phyloP scores from a whole-genome alignment of 1,140 invertebrate species.

The Drosophila tropicalis region DNA sequence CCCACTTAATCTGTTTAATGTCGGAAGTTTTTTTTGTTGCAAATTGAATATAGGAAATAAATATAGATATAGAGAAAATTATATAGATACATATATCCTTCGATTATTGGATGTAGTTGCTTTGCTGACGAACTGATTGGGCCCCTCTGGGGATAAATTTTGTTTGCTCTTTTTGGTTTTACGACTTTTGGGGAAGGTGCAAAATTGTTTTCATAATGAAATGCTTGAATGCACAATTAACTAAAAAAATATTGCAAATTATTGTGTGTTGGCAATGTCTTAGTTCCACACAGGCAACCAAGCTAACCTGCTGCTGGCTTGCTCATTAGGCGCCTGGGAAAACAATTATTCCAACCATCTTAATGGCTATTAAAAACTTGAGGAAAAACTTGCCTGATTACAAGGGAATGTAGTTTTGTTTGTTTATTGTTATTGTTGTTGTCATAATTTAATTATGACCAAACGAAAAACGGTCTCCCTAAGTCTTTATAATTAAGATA shows the following conservation, averaged over 20 bases:
- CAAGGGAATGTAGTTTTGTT: slow-evolving; percentile 3
- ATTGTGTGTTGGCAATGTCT: slow-evolving; percentile 37
- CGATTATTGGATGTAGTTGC: too few species aligned
- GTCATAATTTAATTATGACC: slow-evolving; percentile 32
- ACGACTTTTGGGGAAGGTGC: slow-evolving; percentile 22
- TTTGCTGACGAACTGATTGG: too few species aligned
- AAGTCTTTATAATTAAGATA: slow-evolving; percentile 13
- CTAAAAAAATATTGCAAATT: slow-evolving; percentile 13
- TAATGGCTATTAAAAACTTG: slow-evolving; percentile 49
- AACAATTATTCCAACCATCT: slow-evolving; percentile 31
- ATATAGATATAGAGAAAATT: too few species aligned
- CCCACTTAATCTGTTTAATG: slow-evolving; percentile 25
- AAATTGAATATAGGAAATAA: too few species aligned
- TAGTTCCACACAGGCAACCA: slow-evolving; percentile 7
- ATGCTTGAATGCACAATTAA: slow-evolving; percentile 49
- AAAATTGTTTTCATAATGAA: slow-evolving; percentile 41
- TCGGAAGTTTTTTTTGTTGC: slow-evolving; percentile 21
- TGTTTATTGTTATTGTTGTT: slow-evolving; percentile 1
- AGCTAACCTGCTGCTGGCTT: neutral
- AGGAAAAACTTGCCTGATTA: slow-evolving; percentile 8
- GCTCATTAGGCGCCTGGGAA: slow-evolving; percentile 49
- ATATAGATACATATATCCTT: too few species aligned
- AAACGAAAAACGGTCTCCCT: neutral
- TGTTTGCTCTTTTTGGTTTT: too few species aligned
- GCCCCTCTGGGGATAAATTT: too few species aligned